Evolutionary conservation across 1,140 invertebrate genomes (phyloP).

Genomic region (Manduca sexta): DNA sequence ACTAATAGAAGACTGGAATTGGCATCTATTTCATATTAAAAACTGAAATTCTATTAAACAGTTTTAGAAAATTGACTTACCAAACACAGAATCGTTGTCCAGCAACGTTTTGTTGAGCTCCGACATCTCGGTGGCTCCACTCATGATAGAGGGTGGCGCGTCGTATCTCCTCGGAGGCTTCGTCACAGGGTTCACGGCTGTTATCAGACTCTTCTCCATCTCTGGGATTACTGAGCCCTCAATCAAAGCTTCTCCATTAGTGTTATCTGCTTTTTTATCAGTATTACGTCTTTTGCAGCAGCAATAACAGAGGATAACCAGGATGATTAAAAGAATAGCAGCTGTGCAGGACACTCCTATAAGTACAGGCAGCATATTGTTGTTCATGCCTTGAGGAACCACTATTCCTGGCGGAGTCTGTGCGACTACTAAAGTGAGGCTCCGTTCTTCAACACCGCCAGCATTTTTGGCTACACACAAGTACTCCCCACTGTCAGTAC

Average conservation of each 20-base stretch:
- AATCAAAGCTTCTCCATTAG: conserved; percentile 76
- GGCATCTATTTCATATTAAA: too few species aligned
- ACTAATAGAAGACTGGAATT: too few species aligned
- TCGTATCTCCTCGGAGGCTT: conserved; percentile 84
- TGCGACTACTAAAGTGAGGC: conserved; percentile 78
- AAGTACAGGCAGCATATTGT: conserved; percentile 68
- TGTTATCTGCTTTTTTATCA: conserved; percentile 73
- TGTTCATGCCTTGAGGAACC: conserved; percentile 57
- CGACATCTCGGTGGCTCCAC: conserved; percentile 82
- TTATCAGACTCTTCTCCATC: conserved; percentile 86
- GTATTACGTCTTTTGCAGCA: conserved; percentile 76
- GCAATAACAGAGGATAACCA: conserved; percentile 78
- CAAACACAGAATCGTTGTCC: conserved; percentile 81
- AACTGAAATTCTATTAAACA: too few species aligned
- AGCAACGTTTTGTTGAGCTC: conserved; percentile 85
- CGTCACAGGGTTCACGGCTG: conserved; percentile 86
- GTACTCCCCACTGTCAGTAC: conserved; percentile 89
- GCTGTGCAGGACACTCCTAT: conserved; percentile 71
- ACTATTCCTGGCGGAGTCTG: conserved; percentile 59
- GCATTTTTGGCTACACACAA: conserved; percentile 90
- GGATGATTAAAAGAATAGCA: conserved; percentile 76
- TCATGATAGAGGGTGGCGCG: conserved; percentile 78
- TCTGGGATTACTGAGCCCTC: conserved; percentile 77
- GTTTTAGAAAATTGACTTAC: conserved; percentile 71
- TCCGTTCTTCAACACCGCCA: conserved; percentile 86